Conservation (phyloP, 2,113 vertebrate genomes). For the Platichthys stellatus region DNA sequence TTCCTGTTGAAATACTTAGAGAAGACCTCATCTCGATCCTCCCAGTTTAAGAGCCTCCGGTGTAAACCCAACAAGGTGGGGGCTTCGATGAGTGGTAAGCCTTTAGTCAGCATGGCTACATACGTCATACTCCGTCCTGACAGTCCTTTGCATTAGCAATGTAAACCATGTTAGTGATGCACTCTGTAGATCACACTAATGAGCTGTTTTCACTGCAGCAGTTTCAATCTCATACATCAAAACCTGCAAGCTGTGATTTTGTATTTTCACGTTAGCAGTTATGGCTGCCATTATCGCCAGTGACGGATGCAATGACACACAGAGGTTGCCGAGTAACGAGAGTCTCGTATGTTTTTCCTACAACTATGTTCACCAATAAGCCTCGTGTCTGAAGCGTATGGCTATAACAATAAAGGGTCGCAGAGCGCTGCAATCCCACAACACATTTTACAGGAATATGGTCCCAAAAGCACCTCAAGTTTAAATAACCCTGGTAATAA, state of each 20-base stretch:
- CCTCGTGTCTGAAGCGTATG: constrained; percentile 41
- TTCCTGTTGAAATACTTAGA: not conserved
- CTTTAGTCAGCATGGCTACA: constrained; percentile 1
- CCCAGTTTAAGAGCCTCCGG: not conserved
- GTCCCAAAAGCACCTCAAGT: constrained; percentile 24
- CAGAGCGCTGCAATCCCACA: constrained; percentile 40
- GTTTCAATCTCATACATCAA: constrained; percentile 52
- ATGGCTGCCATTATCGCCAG: constrained; percentile 34
- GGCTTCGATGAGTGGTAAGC: constrained; percentile 16
- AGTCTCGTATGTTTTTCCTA: constrained; percentile 7
- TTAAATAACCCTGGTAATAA: constrained; percentile 40
- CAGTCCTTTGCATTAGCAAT: constrained; percentile 28
- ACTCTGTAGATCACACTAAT: constrained; percentile 19
- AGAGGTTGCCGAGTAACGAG: constrained; percentile 43
- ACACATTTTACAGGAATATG: constrained; percentile 47
- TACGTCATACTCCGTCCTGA: constrained; percentile 21
- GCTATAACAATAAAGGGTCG: constrained; percentile 48
- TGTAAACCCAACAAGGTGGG: constrained; percentile 10
- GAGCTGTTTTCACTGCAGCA: constrained; percentile 27
- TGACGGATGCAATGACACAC: constrained; percentile 50
- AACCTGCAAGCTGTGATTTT: constrained; percentile 9
- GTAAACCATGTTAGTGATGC: constrained; percentile 42
- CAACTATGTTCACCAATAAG: constrained; percentile 10
- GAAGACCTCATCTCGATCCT: constrained; percentile 4
- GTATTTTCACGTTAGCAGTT: constrained; percentile 7